phyloP scores from a whole-genome alignment of 2,113 vertebrate genomes.

The Tragelaphus strepsiceros region DNA sequence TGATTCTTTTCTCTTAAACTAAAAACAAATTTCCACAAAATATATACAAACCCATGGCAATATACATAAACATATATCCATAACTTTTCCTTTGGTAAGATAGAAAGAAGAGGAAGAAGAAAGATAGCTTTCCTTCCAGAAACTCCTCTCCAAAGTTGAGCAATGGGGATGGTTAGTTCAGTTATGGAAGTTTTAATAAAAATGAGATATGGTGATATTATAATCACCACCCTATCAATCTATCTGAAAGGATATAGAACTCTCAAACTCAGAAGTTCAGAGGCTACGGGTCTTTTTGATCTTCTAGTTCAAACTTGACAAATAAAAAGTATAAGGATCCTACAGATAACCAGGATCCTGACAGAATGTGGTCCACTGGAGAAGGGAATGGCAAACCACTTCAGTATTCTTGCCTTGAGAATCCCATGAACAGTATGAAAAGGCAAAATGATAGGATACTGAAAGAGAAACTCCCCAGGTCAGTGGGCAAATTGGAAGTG shows the following conservation, averaged over 20 bases:
- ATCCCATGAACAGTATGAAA: too few species aligned
- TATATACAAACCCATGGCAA: neutral
- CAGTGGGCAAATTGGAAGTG: too few species aligned
- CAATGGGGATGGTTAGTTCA: neutral
- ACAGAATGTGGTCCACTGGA: too few species aligned
- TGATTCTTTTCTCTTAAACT: neutral
- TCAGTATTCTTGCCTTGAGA: too few species aligned
- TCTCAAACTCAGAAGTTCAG: neutral
- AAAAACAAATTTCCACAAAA: constrained; percentile 14
- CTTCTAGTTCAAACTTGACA: neutral
- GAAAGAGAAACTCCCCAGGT: too few species aligned
- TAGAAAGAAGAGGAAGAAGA: neutral
- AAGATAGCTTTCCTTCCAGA: neutral
- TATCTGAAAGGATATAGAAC: neutral
- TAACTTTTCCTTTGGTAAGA: neutral
- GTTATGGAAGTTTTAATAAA: neutral
- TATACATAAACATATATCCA: neutral
- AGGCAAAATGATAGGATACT: too few species aligned
- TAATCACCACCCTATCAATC: neutral
- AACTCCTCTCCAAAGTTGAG: neutral
- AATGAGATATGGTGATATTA: neutral
- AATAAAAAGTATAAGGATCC: neutral
- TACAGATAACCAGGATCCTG: neutral
- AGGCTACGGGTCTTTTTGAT: neutral
- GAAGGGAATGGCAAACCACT: too few species aligned